A percentile compares a stretch with the other conserved stretches of the same genome.
Conservation (phyloP, 2,888 invertebrate genomes). For the Drosophila anceps region DNA sequence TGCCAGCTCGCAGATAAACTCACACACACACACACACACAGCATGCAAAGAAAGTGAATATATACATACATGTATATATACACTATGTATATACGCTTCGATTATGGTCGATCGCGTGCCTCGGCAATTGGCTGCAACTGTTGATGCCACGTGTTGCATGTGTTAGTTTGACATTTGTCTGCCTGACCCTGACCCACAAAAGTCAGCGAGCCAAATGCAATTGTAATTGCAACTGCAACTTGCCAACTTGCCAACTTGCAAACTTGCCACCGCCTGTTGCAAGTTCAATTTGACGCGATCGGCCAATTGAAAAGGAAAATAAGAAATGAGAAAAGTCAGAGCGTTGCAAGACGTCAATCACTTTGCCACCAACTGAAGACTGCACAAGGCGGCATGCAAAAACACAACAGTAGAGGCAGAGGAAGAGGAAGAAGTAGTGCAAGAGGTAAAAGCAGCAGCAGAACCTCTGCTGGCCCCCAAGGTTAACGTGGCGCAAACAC, state of each 20-base stretch:
- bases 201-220: constrained; percentile 35
- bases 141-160: constrained; percentile 38
- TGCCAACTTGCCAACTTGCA: constrained; percentile 20
- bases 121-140: constrained; percentile 63
- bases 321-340: constrained; percentile 54
- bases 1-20: constrained; percentile 65
- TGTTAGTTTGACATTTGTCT: constrained; percentile 75
- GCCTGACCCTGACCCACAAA: constrained; percentile 79
- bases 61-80: constrained; percentile 15
- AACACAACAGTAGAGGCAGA: background rate
- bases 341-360: constrained; percentile 66
- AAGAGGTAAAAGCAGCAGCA: background rate
- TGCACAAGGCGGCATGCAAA: constrained; percentile 44
- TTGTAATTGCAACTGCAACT: constrained; percentile 3
- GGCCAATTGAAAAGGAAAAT: constrained; percentile 55
- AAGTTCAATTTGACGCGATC: constrained; percentile 56
- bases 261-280: constrained; percentile 37
- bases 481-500: constrained; percentile 67
- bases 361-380: constrained; percentile 43
- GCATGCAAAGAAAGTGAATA: constrained; percentile 71
- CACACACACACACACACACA: constrained; percentile 21
- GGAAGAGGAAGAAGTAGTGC: background rate
- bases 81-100: constrained; percentile 6
- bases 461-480: constrained; percentile 61
- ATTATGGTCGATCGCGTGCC: constrained; percentile 60